Conservation (phyloP, 1,140 invertebrate species). For the Paracyclopina nana region DNA sequence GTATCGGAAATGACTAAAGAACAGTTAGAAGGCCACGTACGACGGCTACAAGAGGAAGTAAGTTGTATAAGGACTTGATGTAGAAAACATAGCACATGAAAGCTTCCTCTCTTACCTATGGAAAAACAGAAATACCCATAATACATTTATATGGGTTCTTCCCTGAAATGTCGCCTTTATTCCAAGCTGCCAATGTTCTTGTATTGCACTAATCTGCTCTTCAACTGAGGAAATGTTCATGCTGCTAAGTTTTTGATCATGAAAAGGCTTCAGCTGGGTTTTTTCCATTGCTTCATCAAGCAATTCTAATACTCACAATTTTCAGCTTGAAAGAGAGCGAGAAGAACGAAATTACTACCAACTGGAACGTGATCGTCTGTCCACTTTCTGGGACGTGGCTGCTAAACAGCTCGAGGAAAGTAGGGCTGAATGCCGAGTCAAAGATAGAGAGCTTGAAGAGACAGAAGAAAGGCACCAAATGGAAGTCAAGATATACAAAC, state of each 20-base stretch:
- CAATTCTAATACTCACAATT: constrained; percentile 36
- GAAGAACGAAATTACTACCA: constrained; percentile 90
- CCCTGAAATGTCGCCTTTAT: too few species aligned
- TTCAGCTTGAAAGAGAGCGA: constrained; percentile 55
- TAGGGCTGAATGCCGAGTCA: constrained; percentile 38
- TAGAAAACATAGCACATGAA: background rate
- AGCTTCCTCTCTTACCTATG: background rate
- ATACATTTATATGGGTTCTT: too few species aligned
- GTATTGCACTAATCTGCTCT: too few species aligned
- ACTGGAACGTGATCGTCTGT: constrained; percentile 75
- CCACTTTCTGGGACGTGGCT: constrained; percentile 83
- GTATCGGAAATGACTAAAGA: constrained; percentile 80
- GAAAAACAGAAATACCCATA: too few species aligned
- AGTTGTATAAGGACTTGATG: background rate
- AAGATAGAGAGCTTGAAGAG: constrained; percentile 70
- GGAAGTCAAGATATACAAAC: constrained; percentile 66
- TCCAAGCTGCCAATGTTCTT: too few species aligned
- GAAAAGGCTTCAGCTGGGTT: too few species aligned
- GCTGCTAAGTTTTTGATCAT: too few species aligned
- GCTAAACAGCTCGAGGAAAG: constrained; percentile 60
- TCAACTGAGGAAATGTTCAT: background rate
- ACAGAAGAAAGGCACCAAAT: constrained; percentile 61
- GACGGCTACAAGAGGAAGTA: constrained; percentile 45
- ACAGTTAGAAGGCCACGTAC: constrained; percentile 67
- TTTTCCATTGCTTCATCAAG: too few species aligned